phyloP scores from a whole-genome alignment of 2,113 vertebrate genomes.

The Heptranchias perlo region DNA sequence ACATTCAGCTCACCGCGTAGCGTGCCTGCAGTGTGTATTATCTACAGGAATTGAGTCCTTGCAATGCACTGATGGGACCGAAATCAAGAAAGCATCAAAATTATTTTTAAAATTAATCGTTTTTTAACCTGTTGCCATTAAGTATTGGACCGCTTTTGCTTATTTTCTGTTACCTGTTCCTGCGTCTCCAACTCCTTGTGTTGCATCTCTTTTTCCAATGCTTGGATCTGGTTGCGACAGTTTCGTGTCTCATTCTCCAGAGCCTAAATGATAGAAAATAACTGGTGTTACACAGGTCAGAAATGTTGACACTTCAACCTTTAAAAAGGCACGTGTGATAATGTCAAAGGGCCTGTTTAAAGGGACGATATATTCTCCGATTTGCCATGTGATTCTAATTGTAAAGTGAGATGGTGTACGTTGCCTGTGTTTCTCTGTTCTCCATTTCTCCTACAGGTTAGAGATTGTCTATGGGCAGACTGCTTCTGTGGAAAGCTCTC shows the following conservation, averaged over 20 bases:
- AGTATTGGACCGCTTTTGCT: not conserved
- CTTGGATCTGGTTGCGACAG: slow-evolving; percentile 57
- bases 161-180: slow-evolving; percentile 69
- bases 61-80: not conserved
- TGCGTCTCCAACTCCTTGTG: slow-evolving; percentile 70
- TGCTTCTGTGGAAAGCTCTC: not conserved
- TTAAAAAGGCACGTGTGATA: not conserved
- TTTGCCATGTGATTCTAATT: not conserved
- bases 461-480: too few species aligned
- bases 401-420: not conserved
- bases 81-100: not conserved
- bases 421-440: not conserved
- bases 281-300: not conserved
- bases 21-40: too few species aligned
- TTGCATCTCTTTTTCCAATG: slow-evolving; percentile 69
- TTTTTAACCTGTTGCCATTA: not conserved
- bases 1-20: too few species aligned
- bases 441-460: not conserved
- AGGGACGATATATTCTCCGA: not conserved
- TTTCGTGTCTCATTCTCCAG: slow-evolving; percentile 72
- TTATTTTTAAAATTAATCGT: not conserved
- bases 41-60: too few species aligned
- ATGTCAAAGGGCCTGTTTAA: not conserved
- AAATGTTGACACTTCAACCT: not conserved
- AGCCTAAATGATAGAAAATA: slow-evolving; percentile 55